These are phyloP conservation scores for Clarias pachynema DNA, from an alignment of 2,797 vertebrate species.

Conservation along the genomic window DNA sequence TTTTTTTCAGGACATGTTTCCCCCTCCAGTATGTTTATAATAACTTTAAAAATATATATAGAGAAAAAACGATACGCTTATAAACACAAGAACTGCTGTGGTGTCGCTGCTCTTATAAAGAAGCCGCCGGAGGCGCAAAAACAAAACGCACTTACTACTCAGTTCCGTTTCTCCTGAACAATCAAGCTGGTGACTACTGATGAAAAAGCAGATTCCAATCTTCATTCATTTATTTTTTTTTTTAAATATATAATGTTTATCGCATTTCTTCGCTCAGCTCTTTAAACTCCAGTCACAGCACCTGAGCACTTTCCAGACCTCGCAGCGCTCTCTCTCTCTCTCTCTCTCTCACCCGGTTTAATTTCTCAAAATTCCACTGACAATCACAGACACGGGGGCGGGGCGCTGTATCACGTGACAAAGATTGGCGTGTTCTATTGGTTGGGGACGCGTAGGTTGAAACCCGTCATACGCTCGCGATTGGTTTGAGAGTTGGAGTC, in stretches of 20 bases:
- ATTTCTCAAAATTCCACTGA: conserved; percentile 3
- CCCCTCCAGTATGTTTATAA: neutral
- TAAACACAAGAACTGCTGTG: neutral
- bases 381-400: neutral
- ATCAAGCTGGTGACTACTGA: neutral
- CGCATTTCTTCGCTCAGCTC: neutral
- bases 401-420: neutral
- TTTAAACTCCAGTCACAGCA: neutral
- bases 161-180: neutral
- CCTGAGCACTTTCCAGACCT: neutral
- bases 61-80: neutral
- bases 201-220: neutral
- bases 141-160: neutral
- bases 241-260: neutral
- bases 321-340: neutral
- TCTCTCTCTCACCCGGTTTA: neutral
- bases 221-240: neutral
- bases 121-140: neutral
- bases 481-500: neutral
- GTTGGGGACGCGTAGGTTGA: neutral
- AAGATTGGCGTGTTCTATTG: neutral
- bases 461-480: neutral
- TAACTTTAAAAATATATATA: neutral
- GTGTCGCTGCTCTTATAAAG: neutral
- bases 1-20: neutral